phyloP scores from a whole-genome alignment of 1,140 invertebrate species.

The Neotoxoptera formosana region DNA sequence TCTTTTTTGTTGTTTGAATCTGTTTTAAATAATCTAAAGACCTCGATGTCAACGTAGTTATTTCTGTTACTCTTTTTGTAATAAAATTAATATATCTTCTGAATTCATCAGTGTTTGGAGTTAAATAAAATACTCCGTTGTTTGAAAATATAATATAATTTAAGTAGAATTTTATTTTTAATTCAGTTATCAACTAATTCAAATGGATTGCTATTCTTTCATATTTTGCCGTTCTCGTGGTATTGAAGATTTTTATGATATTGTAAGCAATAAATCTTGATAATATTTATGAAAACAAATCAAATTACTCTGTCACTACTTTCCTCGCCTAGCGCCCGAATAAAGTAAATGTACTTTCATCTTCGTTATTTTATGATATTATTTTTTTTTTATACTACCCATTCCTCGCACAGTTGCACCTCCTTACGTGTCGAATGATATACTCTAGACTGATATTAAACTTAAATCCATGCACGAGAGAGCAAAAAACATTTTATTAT shows the following conservation, averaged over 20 bases:
- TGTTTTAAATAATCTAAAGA: background rate
- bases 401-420: background rate
- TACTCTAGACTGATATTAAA: background rate
- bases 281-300: background rate
- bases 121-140: background rate
- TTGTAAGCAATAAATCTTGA: background rate
- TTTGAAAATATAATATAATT: background rate
- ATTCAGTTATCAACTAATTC: background rate
- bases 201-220: background rate
- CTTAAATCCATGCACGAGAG: background rate
- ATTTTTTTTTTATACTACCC: background rate
- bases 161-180: background rate
- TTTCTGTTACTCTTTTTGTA: background rate
- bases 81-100: background rate
- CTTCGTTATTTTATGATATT: slow-evolving; percentile 1
- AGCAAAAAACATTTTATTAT: background rate
- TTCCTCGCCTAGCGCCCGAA: background rate
- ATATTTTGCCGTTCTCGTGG: background rate
- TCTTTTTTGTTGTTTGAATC: background rate
- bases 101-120: background rate
- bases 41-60: background rate
- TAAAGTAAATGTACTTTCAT: background rate
- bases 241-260: slow-evolving; percentile 11
- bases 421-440: background rate
- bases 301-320: background rate